Base-by-base conservation (phyloP, 2,888 invertebrate genomes). In the Allacma fusca region DNA sequence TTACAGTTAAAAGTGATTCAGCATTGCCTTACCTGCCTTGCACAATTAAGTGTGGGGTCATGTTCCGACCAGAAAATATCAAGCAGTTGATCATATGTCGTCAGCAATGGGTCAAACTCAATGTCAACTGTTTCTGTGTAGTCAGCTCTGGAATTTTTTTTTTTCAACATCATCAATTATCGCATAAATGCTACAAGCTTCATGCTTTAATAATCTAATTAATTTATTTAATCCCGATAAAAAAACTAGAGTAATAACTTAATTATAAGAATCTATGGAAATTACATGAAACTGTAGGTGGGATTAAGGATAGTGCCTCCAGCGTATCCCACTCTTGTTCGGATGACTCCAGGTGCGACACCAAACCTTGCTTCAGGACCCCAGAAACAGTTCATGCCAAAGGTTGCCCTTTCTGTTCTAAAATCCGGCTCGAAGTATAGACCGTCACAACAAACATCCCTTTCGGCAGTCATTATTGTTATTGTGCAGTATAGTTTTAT, bases 341-440 rank as follows among this genome's bases (percentile, higher is more conserved):
- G 90, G 67, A 96, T 87, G 26, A 98, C 93, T 24, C 93, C 93
- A 4, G 90, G 90, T 65, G 90, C 91, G 13, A 90, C 91, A 0
- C 96, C 95, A 86, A 93, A 96, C 75, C 94, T 87, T 0, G 93
- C 92, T 86, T 96, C 96, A 73, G 93, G 93, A 23, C 93, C 93
- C 96, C 96, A 96, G 87, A 96, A 96, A 86, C 96, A 96, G 16
- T 94, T 94, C 95, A 96, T 95, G 7, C 94, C 95, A 86, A 96
- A 95, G 0, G 95, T 95, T 9, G 95, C 96, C 85, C 92, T 91
- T 86, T 91, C 81, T 71, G 90, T 90, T 0, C 90, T 89, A 43
- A 88, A 88, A 84, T 90, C 90, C 80, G 91, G 89, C 87, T 92
- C 90, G 85, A 92, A 92, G 23, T 91, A 88, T 67, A 91, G 88